Base-by-base conservation (phyloP, 1,140 invertebrate genomes). In the Calliopsis andreniformis region DNA sequence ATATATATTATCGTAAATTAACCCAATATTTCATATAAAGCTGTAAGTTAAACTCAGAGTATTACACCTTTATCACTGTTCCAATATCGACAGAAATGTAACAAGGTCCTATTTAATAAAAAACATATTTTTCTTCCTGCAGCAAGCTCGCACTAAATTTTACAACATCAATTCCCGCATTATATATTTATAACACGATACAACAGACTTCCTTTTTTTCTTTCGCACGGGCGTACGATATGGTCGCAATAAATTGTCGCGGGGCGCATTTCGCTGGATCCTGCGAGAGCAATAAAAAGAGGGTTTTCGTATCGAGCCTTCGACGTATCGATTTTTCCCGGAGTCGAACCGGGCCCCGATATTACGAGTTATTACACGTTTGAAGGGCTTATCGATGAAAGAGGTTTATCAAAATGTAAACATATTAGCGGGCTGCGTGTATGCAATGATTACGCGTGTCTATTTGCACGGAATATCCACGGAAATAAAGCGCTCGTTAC, bases 391-490 rank as follows among this genome's bases (percentile, higher is more conserved):
- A 76, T 69, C 55, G 56, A 56, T 51, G 66, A 69, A 76, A 69
- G 73, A 76, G 73, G 66, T 76, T 76, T 76, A 76, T 69, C 64
- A 69, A 76, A 76, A 76, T 76, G 73, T 68, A 76, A 76, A 76
- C 45, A 76, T 76, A 76, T 76, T 76, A 68, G 14, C 42, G 55
- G 64, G 23, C 18, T 59, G 25, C 23, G 43, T 76, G 66, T 49
- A 61, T 30, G 64, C 55, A 76, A 69, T 68, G 73, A 82, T 82
- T 82, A 82, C 66, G 66, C 73, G 73, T 59, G 62, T 77, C 66
- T 61, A 61, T 78, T 69, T 59, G 53, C 55, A 59, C 55, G 73
- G 53, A 49, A 69, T 59, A 76, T 61, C 73, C 47, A 39, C 12
- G 55, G 73, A 69, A 76, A 76, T 76, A 69, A 69, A 76, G 73